Conservation (phyloP, 2,113 vertebrate species). For the Laterallus jamaicensis region DNA sequence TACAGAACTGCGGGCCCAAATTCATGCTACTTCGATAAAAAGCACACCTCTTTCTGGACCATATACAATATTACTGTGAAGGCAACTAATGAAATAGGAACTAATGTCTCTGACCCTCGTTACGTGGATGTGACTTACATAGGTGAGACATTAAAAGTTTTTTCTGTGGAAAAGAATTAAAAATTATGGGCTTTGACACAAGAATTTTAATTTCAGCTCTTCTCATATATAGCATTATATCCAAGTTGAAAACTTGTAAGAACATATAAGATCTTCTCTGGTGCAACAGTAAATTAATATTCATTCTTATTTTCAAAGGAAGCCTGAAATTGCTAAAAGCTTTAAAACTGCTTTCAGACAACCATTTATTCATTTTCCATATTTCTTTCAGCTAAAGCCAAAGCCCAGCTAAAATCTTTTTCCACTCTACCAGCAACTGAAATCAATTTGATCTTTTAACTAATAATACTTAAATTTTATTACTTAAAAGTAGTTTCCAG, state of each 20-base stretch:
- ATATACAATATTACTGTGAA: constrained; percentile 88
- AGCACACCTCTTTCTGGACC: constrained; percentile 88
- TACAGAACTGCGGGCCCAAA: constrained; percentile 87
- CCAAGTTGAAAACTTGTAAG: not conserved
- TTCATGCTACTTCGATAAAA: constrained; percentile 93
- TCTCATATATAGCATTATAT: not conserved
- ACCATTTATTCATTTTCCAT: not conserved
- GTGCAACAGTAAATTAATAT: not conserved
- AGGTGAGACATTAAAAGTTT: constrained; percentile 68
- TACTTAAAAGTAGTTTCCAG: not conserved
- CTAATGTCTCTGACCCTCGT: constrained; percentile 78
- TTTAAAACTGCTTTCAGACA: not conserved
- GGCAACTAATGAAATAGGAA: constrained; percentile 86
- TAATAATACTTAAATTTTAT: constrained; percentile 1
- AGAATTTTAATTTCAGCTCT: not conserved
- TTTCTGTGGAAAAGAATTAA: not conserved
- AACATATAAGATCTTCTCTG: not conserved
- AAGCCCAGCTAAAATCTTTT: not conserved
- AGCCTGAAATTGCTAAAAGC: not conserved
- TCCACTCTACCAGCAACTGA: not conserved
- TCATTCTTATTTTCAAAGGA: not conserved
- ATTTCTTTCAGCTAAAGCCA: not conserved
- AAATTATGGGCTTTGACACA: not conserved
- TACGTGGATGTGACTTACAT: constrained; percentile 90
- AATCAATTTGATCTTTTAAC: not conserved